Percentiles rank a stretch among this genome's conserved stretches.
These are phyloP conservation scores for Lithophane ornitopus DNA, from an alignment of 2,888 invertebrate genomes.

Conservation along the genomic window DNA sequence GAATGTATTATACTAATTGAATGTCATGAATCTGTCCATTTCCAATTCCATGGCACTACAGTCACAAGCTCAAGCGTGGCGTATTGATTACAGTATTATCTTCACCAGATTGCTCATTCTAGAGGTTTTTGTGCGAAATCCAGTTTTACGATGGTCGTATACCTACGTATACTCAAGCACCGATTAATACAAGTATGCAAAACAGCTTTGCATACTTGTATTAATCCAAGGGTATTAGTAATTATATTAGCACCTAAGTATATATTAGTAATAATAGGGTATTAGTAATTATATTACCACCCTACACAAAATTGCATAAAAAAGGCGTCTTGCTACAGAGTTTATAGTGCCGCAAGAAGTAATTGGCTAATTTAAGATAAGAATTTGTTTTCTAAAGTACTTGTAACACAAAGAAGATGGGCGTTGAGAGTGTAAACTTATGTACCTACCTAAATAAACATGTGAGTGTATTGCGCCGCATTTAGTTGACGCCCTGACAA, in stretches of 20 bases:
- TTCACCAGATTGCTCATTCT: slow-evolving; percentile 20
- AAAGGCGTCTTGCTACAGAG: slow-evolving; percentile 28
- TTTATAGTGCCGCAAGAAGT: slow-evolving; percentile 46
- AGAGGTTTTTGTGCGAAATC: not conserved
- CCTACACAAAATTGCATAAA: slow-evolving; percentile 44
- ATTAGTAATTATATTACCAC: slow-evolving; percentile 55
- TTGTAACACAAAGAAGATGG: slow-evolving; percentile 44
- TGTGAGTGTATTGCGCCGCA: slow-evolving; percentile 44
- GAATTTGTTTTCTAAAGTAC: slow-evolving; percentile 51
- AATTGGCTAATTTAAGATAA: slow-evolving; percentile 52
- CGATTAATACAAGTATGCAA: slow-evolving; percentile 24
- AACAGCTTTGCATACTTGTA: too few species aligned
- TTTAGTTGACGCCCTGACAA: slow-evolving; percentile 39
- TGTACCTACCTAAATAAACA: slow-evolving; percentile 57
- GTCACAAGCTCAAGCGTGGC: slow-evolving; percentile 1
- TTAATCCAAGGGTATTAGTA: slow-evolving; percentile 58
- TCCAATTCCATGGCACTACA: slow-evolving; percentile 4
- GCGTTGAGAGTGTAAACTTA: slow-evolving; percentile 40
- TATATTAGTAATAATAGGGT: too few species aligned
- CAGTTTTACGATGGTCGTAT: slow-evolving; percentile 1
- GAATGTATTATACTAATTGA: not conserved
- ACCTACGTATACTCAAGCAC: not conserved
- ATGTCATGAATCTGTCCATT: not conserved
- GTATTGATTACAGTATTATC: slow-evolving; percentile 29
- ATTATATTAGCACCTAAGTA: slow-evolving; percentile 51